A percentile compares a stretch with the other conserved stretches of the same genome.
Evolutionary conservation across 2,797 vertebrate genomes (phyloP).

Genomic region (Melanotaenia boesemani): DNA sequence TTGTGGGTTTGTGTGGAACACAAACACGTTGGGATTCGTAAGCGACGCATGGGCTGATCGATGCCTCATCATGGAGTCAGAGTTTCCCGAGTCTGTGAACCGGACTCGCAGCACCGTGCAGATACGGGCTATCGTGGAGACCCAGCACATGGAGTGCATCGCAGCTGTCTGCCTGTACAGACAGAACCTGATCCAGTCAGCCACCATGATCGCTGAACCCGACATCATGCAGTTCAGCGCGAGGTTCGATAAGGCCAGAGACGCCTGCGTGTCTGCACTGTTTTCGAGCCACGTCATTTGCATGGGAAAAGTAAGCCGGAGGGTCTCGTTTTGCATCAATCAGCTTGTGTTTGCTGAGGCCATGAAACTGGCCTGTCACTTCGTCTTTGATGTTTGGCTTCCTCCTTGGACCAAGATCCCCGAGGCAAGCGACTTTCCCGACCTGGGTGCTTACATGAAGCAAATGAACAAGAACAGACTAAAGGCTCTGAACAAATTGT

Average conservation of each 20-base stretch:
- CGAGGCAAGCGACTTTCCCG: rapidly evolving
- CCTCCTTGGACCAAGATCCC: constrained; percentile 13
- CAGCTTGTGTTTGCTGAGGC: constrained; percentile 20
- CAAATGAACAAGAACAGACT: background rate
- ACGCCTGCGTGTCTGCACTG: background rate
- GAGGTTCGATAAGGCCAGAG: background rate
- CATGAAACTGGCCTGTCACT: constrained; percentile 29
- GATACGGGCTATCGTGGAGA: background rate
- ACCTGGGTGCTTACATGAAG: background rate
- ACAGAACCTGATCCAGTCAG: constrained; percentile 23
- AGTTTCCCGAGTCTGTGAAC: background rate
- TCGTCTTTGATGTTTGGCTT: constrained; percentile 32
- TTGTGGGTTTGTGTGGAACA: constrained; percentile 35
- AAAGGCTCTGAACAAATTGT: background rate
- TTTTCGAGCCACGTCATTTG: constrained; percentile 3
- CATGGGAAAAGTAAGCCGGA: rapidly evolving
- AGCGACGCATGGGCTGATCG: constrained; percentile 23
- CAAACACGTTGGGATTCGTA: constrained; percentile 27
- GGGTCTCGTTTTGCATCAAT: constrained; percentile 9
- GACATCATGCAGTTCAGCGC: constrained; percentile 1
- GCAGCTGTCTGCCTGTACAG: background rate
- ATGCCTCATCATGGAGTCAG: constrained; percentile 15
- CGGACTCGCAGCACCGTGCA: constrained; percentile 18
- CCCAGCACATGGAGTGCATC: background rate
- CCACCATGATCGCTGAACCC: constrained; percentile 13